Conservation (phyloP, 2,888 invertebrate genomes). For the Arge pagana region DNA sequence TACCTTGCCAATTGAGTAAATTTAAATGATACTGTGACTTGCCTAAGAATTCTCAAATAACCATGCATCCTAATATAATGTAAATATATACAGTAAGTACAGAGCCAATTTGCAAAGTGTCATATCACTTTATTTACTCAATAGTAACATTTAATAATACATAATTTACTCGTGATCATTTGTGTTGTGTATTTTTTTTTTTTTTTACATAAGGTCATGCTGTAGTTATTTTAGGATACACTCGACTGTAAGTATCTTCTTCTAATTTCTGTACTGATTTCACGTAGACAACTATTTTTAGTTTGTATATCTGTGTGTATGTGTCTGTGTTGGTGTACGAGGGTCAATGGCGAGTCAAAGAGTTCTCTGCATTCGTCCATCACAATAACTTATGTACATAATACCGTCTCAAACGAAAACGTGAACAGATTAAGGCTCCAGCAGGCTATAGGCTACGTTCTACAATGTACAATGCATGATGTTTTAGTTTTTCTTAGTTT, state of each 20-base stretch:
- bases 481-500: slow-evolving; percentile 39
- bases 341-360: slow-evolving; percentile 42
- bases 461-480: slow-evolving; percentile 57
- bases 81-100: slow-evolving; percentile 32
- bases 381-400: slow-evolving; percentile 56
- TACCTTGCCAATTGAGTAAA: no score
- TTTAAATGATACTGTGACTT: no score
- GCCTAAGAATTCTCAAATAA: no score
- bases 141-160: slow-evolving; percentile 58
- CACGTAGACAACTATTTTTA: slow-evolving; percentile 54
- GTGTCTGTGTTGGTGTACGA: slow-evolving; percentile 38
- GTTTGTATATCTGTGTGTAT: slow-evolving; percentile 49
- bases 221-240: slow-evolving; percentile 53
- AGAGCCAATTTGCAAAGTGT: slow-evolving; percentile 51
- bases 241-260: slow-evolving; percentile 47
- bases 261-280: slow-evolving; percentile 44
- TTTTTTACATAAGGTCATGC: slow-evolving; percentile 55
- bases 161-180: slow-evolving; percentile 55
- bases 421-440: slow-evolving; percentile 59
- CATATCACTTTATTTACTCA: slow-evolving; percentile 57
- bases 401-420: slow-evolving; percentile 52
- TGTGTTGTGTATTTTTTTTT: slow-evolving; percentile 42
- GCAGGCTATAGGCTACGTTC: slow-evolving; percentile 57
- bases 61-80: background rate
- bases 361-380: slow-evolving; percentile 37